phyloP scores from a whole-genome alignment of 2,113 vertebrate genomes.

The Phyllostomus discolor region DNA sequence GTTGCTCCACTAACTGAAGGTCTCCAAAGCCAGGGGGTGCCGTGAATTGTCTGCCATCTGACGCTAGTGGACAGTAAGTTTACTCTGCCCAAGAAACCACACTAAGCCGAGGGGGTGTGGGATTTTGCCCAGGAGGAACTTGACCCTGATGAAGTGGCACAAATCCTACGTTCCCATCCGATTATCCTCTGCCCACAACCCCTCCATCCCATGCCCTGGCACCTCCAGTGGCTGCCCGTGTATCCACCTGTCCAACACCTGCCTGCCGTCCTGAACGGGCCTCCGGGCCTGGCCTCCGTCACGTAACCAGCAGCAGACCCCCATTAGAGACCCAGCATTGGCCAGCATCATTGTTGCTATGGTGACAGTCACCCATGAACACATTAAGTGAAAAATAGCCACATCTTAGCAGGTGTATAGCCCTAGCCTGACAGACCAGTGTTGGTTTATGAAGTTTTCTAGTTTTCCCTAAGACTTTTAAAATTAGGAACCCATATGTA shows the following conservation, averaged over 20 bases:
- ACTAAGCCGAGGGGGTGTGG: background rate
- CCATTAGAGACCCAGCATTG: background rate
- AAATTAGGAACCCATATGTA: constrained; percentile 39
- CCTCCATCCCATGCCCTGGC: background rate
- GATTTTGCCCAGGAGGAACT: background rate
- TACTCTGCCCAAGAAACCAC: background rate
- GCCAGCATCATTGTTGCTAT: background rate
- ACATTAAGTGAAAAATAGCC: background rate
- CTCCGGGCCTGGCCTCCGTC: background rate
- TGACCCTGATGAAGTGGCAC: too few species aligned
- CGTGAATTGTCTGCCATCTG: background rate
- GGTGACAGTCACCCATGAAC: background rate
- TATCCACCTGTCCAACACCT: background rate
- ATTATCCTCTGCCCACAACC: background rate
- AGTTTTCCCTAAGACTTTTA: constrained; percentile 1
- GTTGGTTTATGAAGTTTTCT: background rate
- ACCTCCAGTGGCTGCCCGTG: too few species aligned
- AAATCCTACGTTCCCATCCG: background rate
- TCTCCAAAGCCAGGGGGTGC: background rate
- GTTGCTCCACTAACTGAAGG: fast-evolving
- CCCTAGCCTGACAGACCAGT: background rate
- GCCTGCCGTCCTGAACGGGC: background rate
- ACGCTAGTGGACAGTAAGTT: background rate
- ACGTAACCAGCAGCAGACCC: background rate
- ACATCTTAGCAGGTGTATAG: background rate